Percentiles rank a stretch among this genome's conserved stretches.
phyloP scores from a whole-genome alignment of 2,113 vertebrate species.

The Dicaeum eximium region DNA sequence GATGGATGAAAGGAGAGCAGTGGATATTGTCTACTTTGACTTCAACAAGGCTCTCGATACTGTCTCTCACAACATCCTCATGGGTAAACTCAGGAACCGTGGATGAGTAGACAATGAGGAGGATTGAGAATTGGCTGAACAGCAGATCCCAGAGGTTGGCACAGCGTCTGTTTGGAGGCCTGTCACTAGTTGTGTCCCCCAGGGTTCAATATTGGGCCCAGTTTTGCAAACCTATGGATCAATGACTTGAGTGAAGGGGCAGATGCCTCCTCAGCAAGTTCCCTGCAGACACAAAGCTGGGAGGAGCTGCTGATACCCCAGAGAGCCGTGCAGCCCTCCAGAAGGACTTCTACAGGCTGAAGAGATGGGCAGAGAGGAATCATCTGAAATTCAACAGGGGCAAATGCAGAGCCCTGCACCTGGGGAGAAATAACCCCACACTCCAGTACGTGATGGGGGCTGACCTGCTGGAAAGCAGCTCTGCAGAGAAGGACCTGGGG shows the following conservation, averaged over 20 bases:
- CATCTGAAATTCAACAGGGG: neutral
- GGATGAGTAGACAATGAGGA: neutral
- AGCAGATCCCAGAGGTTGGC: neutral
- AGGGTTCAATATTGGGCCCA: neutral
- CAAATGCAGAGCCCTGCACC: neutral
- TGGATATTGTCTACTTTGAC: rapidly evolving
- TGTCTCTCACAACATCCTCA: neutral
- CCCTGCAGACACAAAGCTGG: neutral
- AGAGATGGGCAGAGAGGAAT: neutral
- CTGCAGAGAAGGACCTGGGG: neutral
- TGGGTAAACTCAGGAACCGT: neutral
- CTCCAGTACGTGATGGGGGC: too few species aligned
- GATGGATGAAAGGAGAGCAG: neutral
- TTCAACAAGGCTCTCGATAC: neutral
- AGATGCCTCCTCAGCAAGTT: neutral
- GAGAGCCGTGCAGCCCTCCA: neutral
- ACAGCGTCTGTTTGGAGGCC: neutral
- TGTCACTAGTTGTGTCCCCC: neutral
- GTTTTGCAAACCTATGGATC: neutral
- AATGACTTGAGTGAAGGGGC: neutral
- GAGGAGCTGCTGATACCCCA: neutral
- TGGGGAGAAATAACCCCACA: neutral
- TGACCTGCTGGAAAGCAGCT: neutral
- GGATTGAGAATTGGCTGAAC: neutral
- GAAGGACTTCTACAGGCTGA: neutral